Base-by-base conservation (phyloP, 2,797 vertebrate species). In the Cryptoprocta ferox region DNA sequence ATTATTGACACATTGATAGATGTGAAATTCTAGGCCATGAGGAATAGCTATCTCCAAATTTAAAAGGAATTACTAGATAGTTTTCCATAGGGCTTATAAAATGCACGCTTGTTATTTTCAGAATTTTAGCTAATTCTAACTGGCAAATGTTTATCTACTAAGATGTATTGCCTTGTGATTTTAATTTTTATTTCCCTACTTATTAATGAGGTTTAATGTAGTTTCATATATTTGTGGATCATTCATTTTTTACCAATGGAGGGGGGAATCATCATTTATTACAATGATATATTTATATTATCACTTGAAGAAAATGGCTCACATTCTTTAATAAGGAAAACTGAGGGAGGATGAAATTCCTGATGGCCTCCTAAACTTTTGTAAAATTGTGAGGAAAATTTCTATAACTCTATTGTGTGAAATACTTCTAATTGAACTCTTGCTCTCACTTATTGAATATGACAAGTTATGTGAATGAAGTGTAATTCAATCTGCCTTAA, bases 261-360 rank as follows among this genome's bases (percentile, higher is more conserved):
- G 35, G 86, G 26, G 68, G 15, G 15, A 50, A 56, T 53, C 4
- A 73, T 75, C 48, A 92, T 9, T 39, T 53, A 70, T 50, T 24
- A 0, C 1, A 79, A 71, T 35, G 7, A 3, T 71, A 78, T 3
- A 4, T 56, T 83, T 76, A 65, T 30, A 87, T 71, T 78, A 59
- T 61, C 32, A 70, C 12, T 61, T 37, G 13, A 75, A 85, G 10
- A 82, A 78, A 71, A 96, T 80, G 86, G 91, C 97, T 98, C 96
- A 96, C 88, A 70, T 96, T 96, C 89, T 96, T 95, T 97, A 95
- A 66, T 97, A 96, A 97, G 81, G 98, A 84, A 96, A 86, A 91
- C 63, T 97, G 83, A 97, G 97, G 96, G 94, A 96, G 65, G 48
- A 68, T 92, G 68, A 98, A 92, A 61, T 87, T 91, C 56, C 50